Conservation (phyloP, 2,888 invertebrate species). For the Blomia tropicalis region DNA sequence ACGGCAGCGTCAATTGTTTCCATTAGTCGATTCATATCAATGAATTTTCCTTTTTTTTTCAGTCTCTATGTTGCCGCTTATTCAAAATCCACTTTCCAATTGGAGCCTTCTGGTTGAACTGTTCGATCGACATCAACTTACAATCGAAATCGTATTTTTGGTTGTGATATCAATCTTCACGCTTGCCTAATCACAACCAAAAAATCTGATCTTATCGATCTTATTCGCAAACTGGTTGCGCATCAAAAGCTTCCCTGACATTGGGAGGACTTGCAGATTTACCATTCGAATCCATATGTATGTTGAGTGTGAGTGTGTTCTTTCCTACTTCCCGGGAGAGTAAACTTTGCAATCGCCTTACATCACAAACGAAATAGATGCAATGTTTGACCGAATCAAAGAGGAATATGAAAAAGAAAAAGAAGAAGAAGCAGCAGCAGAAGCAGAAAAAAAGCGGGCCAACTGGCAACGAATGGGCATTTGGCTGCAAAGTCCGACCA, state of each 20-base stretch:
- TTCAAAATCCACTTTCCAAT: not conserved
- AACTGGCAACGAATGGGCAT: not conserved
- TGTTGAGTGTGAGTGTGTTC: no score
- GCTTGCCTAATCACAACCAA: not conserved
- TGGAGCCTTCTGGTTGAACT: not conserved
- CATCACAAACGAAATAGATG: not conserved
- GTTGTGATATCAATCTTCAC: not conserved
- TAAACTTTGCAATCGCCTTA: no score
- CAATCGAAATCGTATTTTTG: not conserved
- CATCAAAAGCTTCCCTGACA: not conserved
- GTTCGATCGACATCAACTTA: not conserved
- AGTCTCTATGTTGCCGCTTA: not conserved
- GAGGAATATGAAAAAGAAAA: no score
- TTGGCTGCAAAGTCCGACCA: not conserved
- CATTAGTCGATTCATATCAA: no score
- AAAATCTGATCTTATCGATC: not conserved
- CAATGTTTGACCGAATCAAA: not conserved
- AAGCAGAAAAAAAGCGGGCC: not conserved
- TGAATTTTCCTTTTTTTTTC: no score
- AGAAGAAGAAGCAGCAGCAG: no score
- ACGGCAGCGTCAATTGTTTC: no score
- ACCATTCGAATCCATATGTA: not conserved
- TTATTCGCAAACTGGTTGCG: no score
- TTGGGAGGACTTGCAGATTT: not conserved
- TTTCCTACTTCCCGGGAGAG: not conserved